These are phyloP conservation scores for Gerris buenoi DNA, from an alignment of 1,140 invertebrate species.

Conservation along the genomic window DNA sequence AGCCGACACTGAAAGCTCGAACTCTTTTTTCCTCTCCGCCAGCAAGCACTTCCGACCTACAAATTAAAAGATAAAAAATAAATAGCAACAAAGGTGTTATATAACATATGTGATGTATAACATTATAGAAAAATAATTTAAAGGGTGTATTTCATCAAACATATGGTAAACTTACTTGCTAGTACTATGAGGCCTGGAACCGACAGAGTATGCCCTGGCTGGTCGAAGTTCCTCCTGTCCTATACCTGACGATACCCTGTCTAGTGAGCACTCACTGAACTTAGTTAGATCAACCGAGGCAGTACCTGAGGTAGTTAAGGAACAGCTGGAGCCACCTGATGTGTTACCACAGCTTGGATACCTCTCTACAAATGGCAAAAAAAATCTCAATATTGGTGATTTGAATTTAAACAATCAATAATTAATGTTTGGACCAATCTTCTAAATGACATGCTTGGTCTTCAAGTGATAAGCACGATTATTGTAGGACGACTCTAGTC, in stretches of 20 bases:
- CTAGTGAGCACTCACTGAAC: conserved; percentile 46
- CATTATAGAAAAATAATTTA: no score
- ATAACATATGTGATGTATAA: no score
- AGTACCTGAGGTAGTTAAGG: conserved; percentile 56
- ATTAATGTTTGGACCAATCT: no score
- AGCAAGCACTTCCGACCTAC: background rate
- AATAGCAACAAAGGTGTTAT: no score
- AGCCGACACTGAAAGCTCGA: conserved; percentile 54
- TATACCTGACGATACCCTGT: conserved; percentile 46
- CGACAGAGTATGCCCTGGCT: conserved; percentile 70
- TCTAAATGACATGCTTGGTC: no score
- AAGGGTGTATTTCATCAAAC: no score
- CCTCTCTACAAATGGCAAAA: conserved; percentile 13
- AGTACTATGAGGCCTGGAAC: conserved; percentile 42
- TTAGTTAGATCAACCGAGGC: conserved; percentile 41
- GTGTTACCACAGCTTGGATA: conserved; percentile 31
- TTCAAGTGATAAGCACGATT: no score
- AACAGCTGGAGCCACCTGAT: conserved; percentile 46
- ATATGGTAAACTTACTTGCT: no score
- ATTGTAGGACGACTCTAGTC: no score
- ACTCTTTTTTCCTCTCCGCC: conserved; percentile 28
- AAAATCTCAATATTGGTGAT: conserved; percentile 27
- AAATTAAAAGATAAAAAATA: no score
- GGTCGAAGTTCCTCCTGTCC: conserved; percentile 44
- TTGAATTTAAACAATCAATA: no score